Base-by-base conservation (phyloP, 2,888 invertebrate genomes). In the Caenorhabditis sp. region DNA sequence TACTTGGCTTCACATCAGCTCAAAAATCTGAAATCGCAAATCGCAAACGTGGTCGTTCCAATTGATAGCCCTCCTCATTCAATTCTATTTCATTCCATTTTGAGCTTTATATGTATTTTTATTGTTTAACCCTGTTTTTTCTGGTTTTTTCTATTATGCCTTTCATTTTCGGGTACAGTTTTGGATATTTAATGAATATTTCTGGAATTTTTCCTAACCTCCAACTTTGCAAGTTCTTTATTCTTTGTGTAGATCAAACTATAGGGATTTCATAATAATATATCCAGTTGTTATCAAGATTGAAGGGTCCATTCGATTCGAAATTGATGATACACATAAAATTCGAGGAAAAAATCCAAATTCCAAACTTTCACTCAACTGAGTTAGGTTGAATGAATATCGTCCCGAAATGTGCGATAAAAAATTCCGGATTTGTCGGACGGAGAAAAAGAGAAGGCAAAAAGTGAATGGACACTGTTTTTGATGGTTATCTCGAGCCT, bases 1-100 rank as follows among this genome's bases (percentile, higher is more conserved):
- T 95, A 85, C 91, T 95, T 52, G 85, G 87, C 58, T 88, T 88
- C 70, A 83, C 85, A 3, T 58, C 78, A 1, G 64, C 74, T 36
- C 88, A 88, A 65, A 84, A 87, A 56, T 81, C 86, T 1, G 83
- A 85, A 50, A 78, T 87, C 2, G 60, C 74, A 3, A 73, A 69
- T 65, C 65, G 63, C 1, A 70, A 70, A 62, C 68, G 75, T 23
- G 70, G 75, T 54, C 65, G 68, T 53, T 70, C 75, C 20, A 70
- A 65, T 38, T 76, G 56, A 62, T 23, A 25, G 26, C 50, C 7
- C 23, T 38, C 50, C 7, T 1, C 27, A 14, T 31, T 38, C 14
- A 27, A 53, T 52, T 26, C 31, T 38, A 26, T 50, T 43, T 43
- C 71, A 71, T 71, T 71, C 71, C 71, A 20, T 23, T 27, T 63